Evolutionary conservation across 2,888 invertebrate genomes (phyloP), one percentile per base, ranked within the genome.

Genomic region (Caenorhabditis panamensis): DNA sequence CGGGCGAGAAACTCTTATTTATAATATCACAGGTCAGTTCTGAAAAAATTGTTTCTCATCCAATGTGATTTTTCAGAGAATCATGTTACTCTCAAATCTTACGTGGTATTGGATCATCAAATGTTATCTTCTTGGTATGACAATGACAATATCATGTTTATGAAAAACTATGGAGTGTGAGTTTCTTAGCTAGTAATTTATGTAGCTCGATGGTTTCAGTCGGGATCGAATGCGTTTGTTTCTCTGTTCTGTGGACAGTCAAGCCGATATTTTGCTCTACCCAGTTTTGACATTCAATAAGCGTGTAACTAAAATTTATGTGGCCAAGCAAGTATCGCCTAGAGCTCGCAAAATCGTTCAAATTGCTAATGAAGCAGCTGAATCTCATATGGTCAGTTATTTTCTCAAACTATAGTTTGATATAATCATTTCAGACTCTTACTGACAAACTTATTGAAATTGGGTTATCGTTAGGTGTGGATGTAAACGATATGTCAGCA

Each of bases 301-400:
- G 5, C 44, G 41, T 1, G 20, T 64, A 0, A 64, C 37, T 9
- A 59, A 59, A n/a, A 64, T 73, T 11, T 1, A 69, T 1, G 63
- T 82, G 0, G 71, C 76, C 2, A 66, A 75, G 22, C 61, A 69
- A 20, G 82, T 81, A 1, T 82, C 82, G 6, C 79, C 84, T 2
- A 51, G 84, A 26, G 79, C 82, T 11, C 54, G 82, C 26, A 69
- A 72, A 53, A 73, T 84, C 18, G 72, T 82, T n/a, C 82, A 84
- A 26, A 59, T 84, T 28, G 72, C 75, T 9, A 62, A 84, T 11
- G 73, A 82, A 49, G 84, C 84, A 0, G 41, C 63, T 20, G 41
- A 41, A 41, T 6, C 31, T 4, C 4, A 31, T 6, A 31, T 31
- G 5, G 31, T 31, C 5, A 31, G 31, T 4, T n/a, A 31, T 31